A percentile compares a stretch with the other conserved stretches of the same genome.
Conservation (phyloP, 1,140 invertebrate genomes). For the Sarcophaga peregrina region DNA sequence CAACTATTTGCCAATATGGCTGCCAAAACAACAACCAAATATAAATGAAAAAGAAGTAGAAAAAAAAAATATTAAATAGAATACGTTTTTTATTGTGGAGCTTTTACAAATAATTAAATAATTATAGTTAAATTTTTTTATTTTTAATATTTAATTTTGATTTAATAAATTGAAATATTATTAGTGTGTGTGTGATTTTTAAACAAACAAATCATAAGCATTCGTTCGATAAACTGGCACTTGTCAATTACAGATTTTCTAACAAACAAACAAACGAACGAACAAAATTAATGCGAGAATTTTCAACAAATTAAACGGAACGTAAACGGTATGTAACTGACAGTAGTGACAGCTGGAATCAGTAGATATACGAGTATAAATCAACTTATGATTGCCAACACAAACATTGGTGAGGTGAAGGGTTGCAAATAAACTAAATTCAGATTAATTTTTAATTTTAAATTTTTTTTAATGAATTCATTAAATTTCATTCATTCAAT, state of each 20-base stretch:
- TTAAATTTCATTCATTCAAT: too few species aligned
- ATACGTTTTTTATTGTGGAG: background rate
- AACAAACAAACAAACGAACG: background rate
- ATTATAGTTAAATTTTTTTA: too few species aligned
- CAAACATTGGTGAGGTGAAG: background rate
- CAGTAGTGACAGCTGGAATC: slow-evolving; percentile 6
- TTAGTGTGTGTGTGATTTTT: slow-evolving; percentile 19
- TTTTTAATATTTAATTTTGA: too few species aligned
- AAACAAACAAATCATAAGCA: background rate
- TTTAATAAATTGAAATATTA: slow-evolving; percentile 13
- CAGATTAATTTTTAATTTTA: background rate
- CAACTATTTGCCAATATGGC: background rate
- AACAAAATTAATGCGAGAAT: too few species aligned
- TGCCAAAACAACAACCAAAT: slow-evolving; percentile 59
- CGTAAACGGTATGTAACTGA: background rate
- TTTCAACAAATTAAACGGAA: background rate
- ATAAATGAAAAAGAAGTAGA: slow-evolving; percentile 12
- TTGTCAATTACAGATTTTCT: background rate
- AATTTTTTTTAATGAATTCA: background rate
- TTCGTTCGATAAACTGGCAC: background rate
- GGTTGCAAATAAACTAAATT: background rate
- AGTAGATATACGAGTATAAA: background rate
- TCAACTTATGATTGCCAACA: background rate
- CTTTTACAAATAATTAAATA: background rate
- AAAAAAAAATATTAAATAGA: background rate